Percentiles rank a stretch among this genome's conserved stretches.
Conservation (phyloP, 2,888 invertebrate genomes). For the Cryptophagus acutangulus region DNA sequence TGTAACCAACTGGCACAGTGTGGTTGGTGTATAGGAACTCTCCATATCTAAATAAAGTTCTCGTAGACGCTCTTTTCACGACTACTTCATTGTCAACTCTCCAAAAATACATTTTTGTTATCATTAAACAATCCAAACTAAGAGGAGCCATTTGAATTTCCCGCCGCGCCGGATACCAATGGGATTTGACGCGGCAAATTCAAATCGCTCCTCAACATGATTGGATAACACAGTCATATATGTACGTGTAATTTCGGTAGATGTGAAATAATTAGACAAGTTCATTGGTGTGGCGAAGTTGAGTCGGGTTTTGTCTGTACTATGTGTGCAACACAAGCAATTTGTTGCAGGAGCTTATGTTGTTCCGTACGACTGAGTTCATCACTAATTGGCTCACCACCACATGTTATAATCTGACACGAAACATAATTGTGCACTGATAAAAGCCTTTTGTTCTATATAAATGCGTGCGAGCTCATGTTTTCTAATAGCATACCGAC, state of each 20-base stretch:
- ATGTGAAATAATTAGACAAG: conserved; percentile 25
- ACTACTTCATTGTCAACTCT: background rate
- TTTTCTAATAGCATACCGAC: too few relatives aligned
- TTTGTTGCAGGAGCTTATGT: conserved; percentile 36
- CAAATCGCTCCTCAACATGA: too few relatives aligned
- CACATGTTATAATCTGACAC: conserved; percentile 48
- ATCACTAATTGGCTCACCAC: conserved; percentile 47
- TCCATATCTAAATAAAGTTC: conserved; percentile 8
- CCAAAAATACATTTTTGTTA: background rate
- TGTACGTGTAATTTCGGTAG: conserved; percentile 25
- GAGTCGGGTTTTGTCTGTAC: conserved; percentile 2
- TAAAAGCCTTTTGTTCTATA: conserved; percentile 43
- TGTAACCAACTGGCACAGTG: conserved; percentile 10
- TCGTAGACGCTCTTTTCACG: too few relatives aligned
- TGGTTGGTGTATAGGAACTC: conserved; percentile 4
- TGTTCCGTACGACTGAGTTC: conserved; percentile 43
- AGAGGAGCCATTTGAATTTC: too few relatives aligned
- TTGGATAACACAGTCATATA: conserved; percentile 23
- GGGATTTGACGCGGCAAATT: too few relatives aligned
- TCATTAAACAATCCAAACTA: too few relatives aligned
- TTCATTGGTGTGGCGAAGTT: conserved; percentile 14
- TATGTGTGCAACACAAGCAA: conserved; percentile 29
- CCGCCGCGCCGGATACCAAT: too few relatives aligned
- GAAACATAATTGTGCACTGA: conserved; percentile 47
- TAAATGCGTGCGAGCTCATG: conserved; percentile 26